Percentiles rank a stretch among this genome's conserved stretches.
Conservation (phyloP, 2,797 vertebrate species). For the Cuniculus paca region DNA sequence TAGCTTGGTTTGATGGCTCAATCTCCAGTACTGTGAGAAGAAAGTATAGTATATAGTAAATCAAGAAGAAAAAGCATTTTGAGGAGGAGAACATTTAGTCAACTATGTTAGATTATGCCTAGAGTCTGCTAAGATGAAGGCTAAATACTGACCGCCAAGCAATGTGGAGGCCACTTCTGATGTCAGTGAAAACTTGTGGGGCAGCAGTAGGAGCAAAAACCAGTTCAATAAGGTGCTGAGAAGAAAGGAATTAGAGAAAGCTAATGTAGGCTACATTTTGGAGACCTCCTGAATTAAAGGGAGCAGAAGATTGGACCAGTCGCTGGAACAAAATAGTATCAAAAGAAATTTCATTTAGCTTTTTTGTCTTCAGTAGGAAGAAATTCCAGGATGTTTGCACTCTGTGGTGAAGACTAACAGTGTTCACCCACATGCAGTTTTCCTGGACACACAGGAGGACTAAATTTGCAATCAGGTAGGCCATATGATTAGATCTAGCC, state of each 20-base stretch:
- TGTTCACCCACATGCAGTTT: background rate
- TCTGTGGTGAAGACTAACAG: background rate
- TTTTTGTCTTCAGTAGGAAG: background rate
- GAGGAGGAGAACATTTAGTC: background rate
- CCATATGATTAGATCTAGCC: background rate
- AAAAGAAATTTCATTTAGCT: conserved; percentile 2
- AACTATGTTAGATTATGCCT: background rate
- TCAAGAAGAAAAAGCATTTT: conserved; percentile 14
- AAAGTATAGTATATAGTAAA: background rate
- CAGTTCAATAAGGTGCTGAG: background rate
- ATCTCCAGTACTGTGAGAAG: background rate
- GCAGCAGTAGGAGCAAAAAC: background rate
- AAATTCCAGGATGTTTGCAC: conserved; percentile 23
- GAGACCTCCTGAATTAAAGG: background rate
- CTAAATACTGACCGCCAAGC: background rate
- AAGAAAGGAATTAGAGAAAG: background rate
- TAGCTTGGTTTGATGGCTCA: background rate
- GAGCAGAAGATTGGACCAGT: background rate
- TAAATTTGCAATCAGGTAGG: background rate
- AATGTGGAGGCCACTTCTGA: background rate
- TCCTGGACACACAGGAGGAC: background rate
- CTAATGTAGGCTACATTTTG: background rate
- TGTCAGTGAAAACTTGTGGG: background rate
- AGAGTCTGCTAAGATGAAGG: background rate
- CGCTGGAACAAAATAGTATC: background rate